phyloP scores from a whole-genome alignment of 2,113 vertebrate species.

The Dasyprocta punctata region DNA sequence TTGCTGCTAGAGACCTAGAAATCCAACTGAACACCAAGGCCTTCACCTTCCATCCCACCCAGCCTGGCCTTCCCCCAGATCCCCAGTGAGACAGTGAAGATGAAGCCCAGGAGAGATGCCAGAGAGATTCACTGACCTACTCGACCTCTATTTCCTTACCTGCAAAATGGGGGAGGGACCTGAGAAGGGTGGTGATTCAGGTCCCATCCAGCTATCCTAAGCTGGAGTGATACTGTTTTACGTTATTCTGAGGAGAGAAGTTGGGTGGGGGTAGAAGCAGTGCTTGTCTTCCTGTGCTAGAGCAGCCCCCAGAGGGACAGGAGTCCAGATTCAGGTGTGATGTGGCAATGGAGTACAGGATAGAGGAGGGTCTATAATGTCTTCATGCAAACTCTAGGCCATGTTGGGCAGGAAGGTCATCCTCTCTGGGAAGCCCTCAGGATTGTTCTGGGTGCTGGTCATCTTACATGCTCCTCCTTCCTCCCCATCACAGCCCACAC shows the following conservation, averaged over 20 bases:
- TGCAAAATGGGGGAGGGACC: neutral
- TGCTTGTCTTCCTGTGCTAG: neutral
- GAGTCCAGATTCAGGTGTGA: neutral
- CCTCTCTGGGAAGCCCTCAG: neutral
- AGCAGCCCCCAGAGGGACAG: neutral
- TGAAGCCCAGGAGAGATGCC: neutral
- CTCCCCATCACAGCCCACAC: neutral
- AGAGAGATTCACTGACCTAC: neutral
- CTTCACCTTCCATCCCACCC: neutral
- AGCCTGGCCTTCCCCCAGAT: neutral
- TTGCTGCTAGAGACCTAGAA: neutral
- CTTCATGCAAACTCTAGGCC: neutral
- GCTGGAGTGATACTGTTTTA: neutral
- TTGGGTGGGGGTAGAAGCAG: neutral
- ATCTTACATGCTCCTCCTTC: accelerated
- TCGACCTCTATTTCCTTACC: neutral
- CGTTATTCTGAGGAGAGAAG: neutral
- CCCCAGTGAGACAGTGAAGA: neutral
- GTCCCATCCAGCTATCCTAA: neutral
- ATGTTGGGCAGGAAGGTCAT: neutral
- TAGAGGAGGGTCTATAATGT: neutral
- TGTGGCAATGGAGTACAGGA: neutral
- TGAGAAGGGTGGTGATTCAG: accelerated
- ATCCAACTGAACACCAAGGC: neutral
- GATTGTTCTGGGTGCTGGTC: neutral